phyloP scores from a whole-genome alignment of 2,888 invertebrate species.

The Diplolepis rosae region DNA sequence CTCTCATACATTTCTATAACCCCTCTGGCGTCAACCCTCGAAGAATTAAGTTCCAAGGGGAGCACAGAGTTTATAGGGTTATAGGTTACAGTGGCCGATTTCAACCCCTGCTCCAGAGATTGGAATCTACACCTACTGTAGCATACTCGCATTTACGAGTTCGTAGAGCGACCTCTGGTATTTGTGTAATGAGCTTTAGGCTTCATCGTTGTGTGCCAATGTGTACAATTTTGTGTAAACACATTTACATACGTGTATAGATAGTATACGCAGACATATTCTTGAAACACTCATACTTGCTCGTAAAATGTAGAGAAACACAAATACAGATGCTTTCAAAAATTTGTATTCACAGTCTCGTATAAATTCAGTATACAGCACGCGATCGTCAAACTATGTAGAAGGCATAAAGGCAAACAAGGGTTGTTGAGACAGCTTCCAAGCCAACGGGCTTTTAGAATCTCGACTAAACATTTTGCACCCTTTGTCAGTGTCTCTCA shows the following conservation, averaged over 20 bases:
- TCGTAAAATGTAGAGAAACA: not conserved
- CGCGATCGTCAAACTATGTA: conserved; percentile 70
- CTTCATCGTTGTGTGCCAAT: conserved; percentile 24
- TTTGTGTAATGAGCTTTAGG: conserved; percentile 5
- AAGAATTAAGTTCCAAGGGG: conserved; percentile 67
- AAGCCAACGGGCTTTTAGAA: conserved; percentile 63
- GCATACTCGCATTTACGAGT: conserved; percentile 47
- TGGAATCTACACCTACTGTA: conserved; percentile 64
- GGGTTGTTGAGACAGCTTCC: conserved; percentile 68
- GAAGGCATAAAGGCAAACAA: conserved; percentile 72
- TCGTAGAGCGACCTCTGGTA: no score
- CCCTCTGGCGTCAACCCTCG: conserved; percentile 58
- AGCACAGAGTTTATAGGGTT: conserved; percentile 63
- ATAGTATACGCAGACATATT: not conserved
- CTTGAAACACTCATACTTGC: conserved; percentile 35
- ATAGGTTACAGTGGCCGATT: conserved; percentile 61
- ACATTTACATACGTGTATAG: no score
- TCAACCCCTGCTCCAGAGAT: conserved; percentile 65
- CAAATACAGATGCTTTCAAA: conserved; percentile 11
- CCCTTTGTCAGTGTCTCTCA: conserved; percentile 56
- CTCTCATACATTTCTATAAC: conserved; percentile 23
- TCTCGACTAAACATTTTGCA: conserved; percentile 69
- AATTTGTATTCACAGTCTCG: conserved; percentile 20
- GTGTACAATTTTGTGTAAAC: conserved; percentile 35
- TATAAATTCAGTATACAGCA: conserved; percentile 51